These are phyloP conservation scores for Myotis findleyi DNA, from an alignment of 2,797 vertebrate species.

Conservation along the genomic window DNA sequence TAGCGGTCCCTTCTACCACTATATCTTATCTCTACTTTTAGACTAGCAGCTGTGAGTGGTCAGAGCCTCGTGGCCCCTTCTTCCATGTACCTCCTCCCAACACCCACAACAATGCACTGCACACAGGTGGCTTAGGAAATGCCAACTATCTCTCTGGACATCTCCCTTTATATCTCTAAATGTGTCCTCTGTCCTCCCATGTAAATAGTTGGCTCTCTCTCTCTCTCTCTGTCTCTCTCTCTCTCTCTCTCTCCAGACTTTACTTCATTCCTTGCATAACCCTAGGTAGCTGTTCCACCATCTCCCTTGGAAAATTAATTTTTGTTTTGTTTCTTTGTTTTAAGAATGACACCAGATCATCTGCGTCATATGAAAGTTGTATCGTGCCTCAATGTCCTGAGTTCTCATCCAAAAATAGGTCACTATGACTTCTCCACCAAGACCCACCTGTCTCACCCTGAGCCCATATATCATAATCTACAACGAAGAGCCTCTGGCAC, in stretches of 20 bases:
- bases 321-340: background rate
- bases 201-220: background rate
- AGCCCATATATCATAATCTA: background rate
- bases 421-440: slow-evolving; percentile 10
- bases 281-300: background rate
- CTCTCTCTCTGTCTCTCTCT: background rate
- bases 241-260: background rate
- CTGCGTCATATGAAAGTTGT: background rate
- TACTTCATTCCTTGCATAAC: background rate
- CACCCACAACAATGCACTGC: background rate
- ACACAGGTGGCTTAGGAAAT: background rate
- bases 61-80: background rate
- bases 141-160: background rate
- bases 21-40: background rate
- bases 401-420: slow-evolving; percentile 47
- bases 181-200: background rate
- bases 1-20: background rate
- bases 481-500: background rate
- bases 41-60: background rate
- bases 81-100: background rate
- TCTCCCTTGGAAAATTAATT: slow-evolving; percentile 3
- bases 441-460: background rate
- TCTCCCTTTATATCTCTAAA: background rate
- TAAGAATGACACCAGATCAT: background rate
- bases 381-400: slow-evolving; percentile 3